Base-by-base conservation (phyloP, 2,113 vertebrate genomes). In the Anseranas semipalmata region DNA sequence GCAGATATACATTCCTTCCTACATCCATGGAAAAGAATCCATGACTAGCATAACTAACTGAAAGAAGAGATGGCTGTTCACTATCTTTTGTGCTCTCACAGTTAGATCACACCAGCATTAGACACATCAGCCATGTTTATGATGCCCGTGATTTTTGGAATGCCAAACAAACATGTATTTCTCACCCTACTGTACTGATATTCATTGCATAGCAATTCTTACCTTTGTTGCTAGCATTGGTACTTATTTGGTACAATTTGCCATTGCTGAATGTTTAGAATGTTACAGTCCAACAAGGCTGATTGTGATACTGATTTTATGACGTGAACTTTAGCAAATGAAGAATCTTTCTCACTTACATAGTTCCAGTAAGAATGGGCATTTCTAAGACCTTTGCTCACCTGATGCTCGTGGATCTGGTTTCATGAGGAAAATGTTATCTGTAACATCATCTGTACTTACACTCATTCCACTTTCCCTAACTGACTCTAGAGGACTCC, bases 1-100 rank as follows among this genome's bases (percentile, higher is more conserved):
- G 76, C 67, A 94, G 66, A 93, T 58, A 70, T 35, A 58, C 84
- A 94, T 97, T 96, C 94, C 55, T 94, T 95, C 94, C 85, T 93
- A 89, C 16, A 94, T 85, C 74, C 66, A 3, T 41, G 50, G 62
- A 79, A 89, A 95, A 96, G 74, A 68, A 82, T 73, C 24, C 21
- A 37, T 45, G 33, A 35, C 35, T 90, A 67, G 60, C 71, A 13
- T 56, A 84, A 90, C 73, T 71, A 84, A 79, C 65, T 46, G 35
- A 94, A 92, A 91, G 52, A 84, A 71, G 76, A 89, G 41, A 73
- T 24, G 50, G 52, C 62, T 91, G 70, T 62, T 93, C 11, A 28
- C 27, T 76, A 48, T 48, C 56, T 22, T 68, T 85, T 3, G 48
- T 41, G 28, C 9, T 93, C 22, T 87, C 77, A 80, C 58, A 73